Evolutionary conservation across 2,797 vertebrate genomes (phyloP).

Genomic region (Nyctibius grandis): DNA sequence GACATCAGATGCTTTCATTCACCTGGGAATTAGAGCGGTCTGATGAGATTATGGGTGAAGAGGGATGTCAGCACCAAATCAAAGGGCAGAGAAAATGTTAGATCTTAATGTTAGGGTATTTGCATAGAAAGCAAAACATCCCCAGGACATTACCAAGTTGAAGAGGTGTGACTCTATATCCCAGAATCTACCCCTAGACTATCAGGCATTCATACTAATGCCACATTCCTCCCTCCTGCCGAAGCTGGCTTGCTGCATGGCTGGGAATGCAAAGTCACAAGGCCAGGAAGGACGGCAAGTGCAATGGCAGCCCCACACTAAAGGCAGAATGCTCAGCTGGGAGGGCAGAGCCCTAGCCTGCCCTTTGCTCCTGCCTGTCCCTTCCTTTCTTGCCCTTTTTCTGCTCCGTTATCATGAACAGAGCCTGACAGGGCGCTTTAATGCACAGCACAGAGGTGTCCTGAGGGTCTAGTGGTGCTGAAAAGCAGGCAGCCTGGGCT

Average conservation of each 20-base stretch:
- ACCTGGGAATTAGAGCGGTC: not conserved
- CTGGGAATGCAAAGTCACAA: not conserved
- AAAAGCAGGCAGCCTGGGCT: not conserved
- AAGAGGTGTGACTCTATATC: not conserved
- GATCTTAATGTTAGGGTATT: not conserved
- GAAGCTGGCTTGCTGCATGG: not conserved
- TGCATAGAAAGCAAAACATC: not conserved
- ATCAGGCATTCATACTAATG: not conserved
- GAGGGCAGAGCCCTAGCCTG: not conserved
- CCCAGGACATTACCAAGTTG: not conserved
- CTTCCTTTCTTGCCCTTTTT: not conserved
- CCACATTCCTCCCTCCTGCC: not conserved
- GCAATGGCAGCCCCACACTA: not conserved
- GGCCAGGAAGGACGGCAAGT: not conserved
- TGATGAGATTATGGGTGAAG: not conserved
- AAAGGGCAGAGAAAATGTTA: not conserved
- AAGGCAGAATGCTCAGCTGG: not conserved
- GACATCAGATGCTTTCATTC: not conserved
- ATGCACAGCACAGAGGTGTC: not conserved
- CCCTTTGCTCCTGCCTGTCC: not conserved
- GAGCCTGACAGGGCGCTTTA: not conserved
- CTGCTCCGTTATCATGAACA: not conserved
- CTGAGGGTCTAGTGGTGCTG: not conserved
- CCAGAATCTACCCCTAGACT: not conserved
- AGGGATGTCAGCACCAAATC: not conserved